A percentile compares a stretch with the other conserved stretches of the same genome.
phyloP scores from a whole-genome alignment of 30 jellyfish, hydroid and myxozoan species.

The Hydra vulgaris region DNA sequence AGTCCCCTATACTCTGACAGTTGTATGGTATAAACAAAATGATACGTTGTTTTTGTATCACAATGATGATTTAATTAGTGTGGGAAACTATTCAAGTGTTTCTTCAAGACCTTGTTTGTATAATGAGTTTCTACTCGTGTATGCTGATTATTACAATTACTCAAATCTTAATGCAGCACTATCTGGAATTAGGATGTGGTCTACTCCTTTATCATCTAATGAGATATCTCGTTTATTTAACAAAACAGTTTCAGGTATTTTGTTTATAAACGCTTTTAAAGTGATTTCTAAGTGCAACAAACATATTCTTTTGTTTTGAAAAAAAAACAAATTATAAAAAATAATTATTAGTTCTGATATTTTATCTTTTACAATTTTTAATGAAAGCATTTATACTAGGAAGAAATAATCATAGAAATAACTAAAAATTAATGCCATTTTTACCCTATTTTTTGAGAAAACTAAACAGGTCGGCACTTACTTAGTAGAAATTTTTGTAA shows the following conservation, averaged over 20 bases:
- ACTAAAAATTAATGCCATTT: too few species aligned
- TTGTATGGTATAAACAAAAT: background rate
- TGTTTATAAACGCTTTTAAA: background rate
- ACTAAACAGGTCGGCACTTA: too few species aligned
- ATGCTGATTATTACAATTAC: background rate
- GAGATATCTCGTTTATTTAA: background rate
- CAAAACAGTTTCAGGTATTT: background rate
- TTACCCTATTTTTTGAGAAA: too few species aligned
- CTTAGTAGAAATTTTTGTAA: too few species aligned
- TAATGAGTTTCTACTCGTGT: background rate
- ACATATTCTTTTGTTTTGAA: too few species aligned
- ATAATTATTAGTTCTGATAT: too few species aligned
- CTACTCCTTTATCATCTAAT: background rate
- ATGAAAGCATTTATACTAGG: too few species aligned
- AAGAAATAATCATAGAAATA: too few species aligned
- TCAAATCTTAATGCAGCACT: background rate
- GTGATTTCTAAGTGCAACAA: background rate
- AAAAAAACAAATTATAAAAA: too few species aligned
- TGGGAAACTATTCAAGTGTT: background rate
- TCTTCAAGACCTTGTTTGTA: background rate
- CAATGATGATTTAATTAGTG: background rate
- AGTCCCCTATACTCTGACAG: background rate
- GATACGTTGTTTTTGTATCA: background rate
- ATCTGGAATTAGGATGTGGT: background rate
- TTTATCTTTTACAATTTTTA: too few species aligned